Evolutionary conservation across 2,797 vertebrate species (phyloP).

Genomic region (Poeciliopsis gracilis): DNA sequence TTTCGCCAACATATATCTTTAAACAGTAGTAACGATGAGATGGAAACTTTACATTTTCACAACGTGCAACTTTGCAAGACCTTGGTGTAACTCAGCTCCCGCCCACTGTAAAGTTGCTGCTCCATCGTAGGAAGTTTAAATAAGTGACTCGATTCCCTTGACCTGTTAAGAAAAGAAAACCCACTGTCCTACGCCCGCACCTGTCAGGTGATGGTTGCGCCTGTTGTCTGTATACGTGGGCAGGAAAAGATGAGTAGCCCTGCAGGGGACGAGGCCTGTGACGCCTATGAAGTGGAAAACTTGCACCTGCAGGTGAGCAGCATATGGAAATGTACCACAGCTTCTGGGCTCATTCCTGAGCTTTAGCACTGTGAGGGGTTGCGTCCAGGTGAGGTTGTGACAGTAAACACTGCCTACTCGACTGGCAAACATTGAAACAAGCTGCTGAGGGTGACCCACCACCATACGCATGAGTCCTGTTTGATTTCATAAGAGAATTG

Average conservation of each 20-base stretch:
- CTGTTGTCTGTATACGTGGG: constrained; percentile 22
- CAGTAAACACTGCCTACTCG: constrained; percentile 66
- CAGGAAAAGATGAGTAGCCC: constrained; percentile 50
- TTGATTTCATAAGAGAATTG: neutral
- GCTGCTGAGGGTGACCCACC: constrained; percentile 26
- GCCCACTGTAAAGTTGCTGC: constrained; percentile 1
- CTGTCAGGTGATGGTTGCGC: constrained; percentile 29
- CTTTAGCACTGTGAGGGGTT: constrained; percentile 62
- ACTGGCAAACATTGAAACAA: constrained; percentile 23
- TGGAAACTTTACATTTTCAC: neutral
- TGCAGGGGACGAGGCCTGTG: constrained; percentile 41
- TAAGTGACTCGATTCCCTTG: constrained; percentile 62
- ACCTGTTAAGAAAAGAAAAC: constrained; percentile 48
- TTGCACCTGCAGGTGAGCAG: constrained; percentile 68
- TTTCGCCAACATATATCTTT: neutral
- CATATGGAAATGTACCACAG: constrained; percentile 74
- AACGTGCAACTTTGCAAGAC: neutral
- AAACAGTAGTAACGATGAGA: neutral
- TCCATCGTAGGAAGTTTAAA: constrained; percentile 33
- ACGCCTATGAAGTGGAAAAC: constrained; percentile 71
- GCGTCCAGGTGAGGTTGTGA: constrained; percentile 72
- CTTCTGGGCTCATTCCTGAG: constrained; percentile 38
- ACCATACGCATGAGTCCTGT: constrained; percentile 2
- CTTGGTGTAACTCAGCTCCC: neutral
- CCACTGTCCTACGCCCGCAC: neutral